These are phyloP conservation scores for Euplagia quadripunctaria DNA, from an alignment of 2,888 invertebrate genomes.

Conservation along the genomic window DNA sequence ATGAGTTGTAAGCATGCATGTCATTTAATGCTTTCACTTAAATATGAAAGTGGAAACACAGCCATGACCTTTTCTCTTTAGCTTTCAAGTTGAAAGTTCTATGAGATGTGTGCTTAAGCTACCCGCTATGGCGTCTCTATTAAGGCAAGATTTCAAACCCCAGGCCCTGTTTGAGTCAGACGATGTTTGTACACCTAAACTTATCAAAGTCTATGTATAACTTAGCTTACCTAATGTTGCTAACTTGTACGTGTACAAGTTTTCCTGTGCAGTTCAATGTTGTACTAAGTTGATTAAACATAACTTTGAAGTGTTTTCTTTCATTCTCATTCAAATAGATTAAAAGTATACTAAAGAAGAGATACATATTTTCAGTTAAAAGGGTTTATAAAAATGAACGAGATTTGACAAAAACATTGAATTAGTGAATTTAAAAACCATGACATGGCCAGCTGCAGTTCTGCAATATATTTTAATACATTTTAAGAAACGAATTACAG, in stretches of 20 bases:
- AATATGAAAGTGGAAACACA: conserved; percentile 40
- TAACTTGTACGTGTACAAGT: neutral
- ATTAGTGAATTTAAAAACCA: too few species aligned
- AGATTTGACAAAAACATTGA: too few species aligned
- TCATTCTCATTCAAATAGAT: too few species aligned
- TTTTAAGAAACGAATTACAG: too few species aligned
- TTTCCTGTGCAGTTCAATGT: neutral
- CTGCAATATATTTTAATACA: too few species aligned
- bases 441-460: too few species aligned
- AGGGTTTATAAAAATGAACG: too few species aligned
- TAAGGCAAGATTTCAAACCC: conserved; percentile 33
- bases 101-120: conserved; percentile 37
- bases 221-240: conserved; percentile 1
- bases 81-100: conserved; percentile 35
- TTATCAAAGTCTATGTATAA: conserved; percentile 12
- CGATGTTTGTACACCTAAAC: conserved; percentile 13
- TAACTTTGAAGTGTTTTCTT: too few species aligned
- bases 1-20: neutral
- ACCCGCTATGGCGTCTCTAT: conserved; percentile 23
- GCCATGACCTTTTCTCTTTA: conserved; percentile 36
- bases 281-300: neutral
- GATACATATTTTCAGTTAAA: too few species aligned
- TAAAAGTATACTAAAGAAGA: too few species aligned
- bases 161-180: conserved; percentile 20
- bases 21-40: conserved; percentile 29